A percentile compares a stretch with the other conserved stretches of the same genome.
These are phyloP conservation scores for Varanus komodoensis DNA, from an alignment of 2,113 vertebrate genomes.

Conservation along the genomic window DNA sequence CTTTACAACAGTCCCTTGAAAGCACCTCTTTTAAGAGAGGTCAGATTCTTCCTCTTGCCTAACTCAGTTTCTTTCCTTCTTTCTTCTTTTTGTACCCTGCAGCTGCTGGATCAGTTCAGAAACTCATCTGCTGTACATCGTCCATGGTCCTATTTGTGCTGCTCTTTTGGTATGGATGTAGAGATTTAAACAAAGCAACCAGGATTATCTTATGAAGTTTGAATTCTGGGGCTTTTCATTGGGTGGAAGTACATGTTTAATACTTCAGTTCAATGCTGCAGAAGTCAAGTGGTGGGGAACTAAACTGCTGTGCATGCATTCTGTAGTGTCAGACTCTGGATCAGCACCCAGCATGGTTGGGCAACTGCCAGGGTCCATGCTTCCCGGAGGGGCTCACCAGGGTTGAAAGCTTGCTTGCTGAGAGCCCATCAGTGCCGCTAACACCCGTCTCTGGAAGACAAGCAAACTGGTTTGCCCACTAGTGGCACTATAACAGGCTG, in stretches of 20 bases:
- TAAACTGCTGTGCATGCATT: neutral
- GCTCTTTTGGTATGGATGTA: slow-evolving; percentile 88
- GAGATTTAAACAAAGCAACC: no score
- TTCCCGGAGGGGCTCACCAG: neutral
- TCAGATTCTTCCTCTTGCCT: neutral
- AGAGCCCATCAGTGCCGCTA: no score
- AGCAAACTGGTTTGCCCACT: neutral
- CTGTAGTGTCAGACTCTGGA: neutral
- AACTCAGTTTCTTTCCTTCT: slow-evolving; percentile 50
- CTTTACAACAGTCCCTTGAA: neutral
- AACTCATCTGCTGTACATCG: slow-evolving; percentile 95
- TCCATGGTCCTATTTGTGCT: slow-evolving; percentile 97
- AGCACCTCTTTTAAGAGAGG: neutral
- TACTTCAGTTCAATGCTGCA: neutral
- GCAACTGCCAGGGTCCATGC: no score
- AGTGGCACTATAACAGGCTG: neutral
- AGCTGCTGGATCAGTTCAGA: slow-evolving; percentile 99
- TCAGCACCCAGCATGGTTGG: neutral
- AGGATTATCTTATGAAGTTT: no score
- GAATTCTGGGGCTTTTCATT: neutral
- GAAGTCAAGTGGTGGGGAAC: neutral
- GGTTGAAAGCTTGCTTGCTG: neutral
- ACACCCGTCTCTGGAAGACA: neutral
- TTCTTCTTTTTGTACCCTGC: slow-evolving; percentile 58
- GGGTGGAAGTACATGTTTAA: neutral